These are phyloP conservation scores for Leptogaster cylindrica DNA, from an alignment of 2,888 invertebrate species.

Conservation along the genomic window DNA sequence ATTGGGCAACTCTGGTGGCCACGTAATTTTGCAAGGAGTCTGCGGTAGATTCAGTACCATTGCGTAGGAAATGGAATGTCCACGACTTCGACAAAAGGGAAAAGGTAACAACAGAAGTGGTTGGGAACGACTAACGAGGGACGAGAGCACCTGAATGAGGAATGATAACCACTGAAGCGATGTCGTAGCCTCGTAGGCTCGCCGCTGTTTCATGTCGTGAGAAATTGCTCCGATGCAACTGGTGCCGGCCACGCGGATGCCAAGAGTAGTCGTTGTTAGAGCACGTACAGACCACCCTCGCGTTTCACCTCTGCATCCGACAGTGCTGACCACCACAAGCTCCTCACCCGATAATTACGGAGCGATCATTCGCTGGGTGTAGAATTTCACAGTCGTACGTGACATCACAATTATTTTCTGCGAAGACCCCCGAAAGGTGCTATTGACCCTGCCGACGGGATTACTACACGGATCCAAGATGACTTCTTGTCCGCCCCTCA, in stretches of 20 bases:
- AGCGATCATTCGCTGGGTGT: constrained; percentile 33
- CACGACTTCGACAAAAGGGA: neutral
- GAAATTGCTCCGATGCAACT: neutral
- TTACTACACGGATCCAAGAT: neutral
- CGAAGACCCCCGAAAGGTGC: constrained; percentile 37
- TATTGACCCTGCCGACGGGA: constrained; percentile 30
- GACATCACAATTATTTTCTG: constrained; percentile 39
- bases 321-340: neutral
- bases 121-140: neutral
- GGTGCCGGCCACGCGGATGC: no score
- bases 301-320: neutral
- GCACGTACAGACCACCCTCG: constrained; percentile 29
- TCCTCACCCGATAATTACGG: constrained; percentile 12
- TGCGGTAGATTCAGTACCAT: neutral
- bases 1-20: constrained; percentile 16
- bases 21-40: constrained; percentile 16
- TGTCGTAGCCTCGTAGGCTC: neutral
- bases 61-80: neutral
- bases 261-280: constrained; percentile 1
- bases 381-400: constrained; percentile 39
- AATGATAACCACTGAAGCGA: neutral
- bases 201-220: constrained; percentile 1
- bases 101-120: neutral
- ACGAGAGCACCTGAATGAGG: neutral
- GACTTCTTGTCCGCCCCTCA: neutral